Base-by-base conservation (phyloP, 2,797 vertebrate species). In the Enteromius unitaeniatus region DNA sequence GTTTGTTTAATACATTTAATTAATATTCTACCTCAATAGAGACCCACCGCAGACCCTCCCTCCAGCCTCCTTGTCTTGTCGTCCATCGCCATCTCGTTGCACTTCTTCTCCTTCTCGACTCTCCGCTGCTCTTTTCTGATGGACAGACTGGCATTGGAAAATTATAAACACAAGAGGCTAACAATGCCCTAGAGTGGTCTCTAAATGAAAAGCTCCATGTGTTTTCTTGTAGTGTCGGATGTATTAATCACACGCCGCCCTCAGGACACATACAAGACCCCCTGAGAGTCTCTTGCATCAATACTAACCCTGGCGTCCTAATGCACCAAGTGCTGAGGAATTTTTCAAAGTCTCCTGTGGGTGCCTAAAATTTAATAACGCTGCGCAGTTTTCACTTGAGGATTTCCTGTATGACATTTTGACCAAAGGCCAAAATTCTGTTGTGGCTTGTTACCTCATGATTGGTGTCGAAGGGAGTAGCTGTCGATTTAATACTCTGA, bases 1-100 rank as follows among this genome's bases (percentile, higher is more conserved):
- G 96, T 97, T 96, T 97, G 95, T 96, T 96, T 96, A 97, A 96
- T 96, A 96, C 95, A 96, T 96, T 96, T 96, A 96, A 97, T 97
- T 96, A 97, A 96, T 96, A 96, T 95, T 96, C 95, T 93, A 95
- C 92, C 94, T 85, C 95, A 94, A 94, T 92, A 89, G 93, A 91
- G 91, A 91, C 88, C 87, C 78, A 87, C 84, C 90, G 79, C 86
- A 74, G 87, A 87, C 90, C 85, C 87, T 89, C 88, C 88, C 83
- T 88, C 89, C 91, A 92, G 85, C 91, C 90, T 80, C 53, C 49
- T 74, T 68, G 86, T 87, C 84, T 68, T 89, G 91, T 92, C 92
- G 82, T 91, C 90, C 79, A 6, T 74, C 15, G 45, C 21, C 1
- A 69, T 60, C 47, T 77, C 65, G 17, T 31, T 64, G 47, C 72